phyloP scores from a whole-genome alignment of 2,797 vertebrate genomes.

The Eleutherodactylus coqui region DNA sequence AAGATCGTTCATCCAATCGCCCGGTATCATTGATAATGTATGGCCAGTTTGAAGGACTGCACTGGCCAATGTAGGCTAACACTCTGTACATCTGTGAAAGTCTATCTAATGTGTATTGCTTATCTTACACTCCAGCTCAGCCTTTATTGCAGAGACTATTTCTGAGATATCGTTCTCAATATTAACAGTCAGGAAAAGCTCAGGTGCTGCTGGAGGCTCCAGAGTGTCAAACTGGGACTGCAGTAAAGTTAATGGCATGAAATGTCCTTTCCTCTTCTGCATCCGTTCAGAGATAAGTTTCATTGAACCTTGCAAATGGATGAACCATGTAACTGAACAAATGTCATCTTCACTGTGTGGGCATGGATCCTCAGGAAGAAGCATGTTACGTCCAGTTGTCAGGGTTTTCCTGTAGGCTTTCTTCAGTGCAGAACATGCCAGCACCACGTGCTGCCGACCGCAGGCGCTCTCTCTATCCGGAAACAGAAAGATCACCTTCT shows the following conservation, averaged over 20 bases:
- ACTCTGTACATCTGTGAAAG: no score
- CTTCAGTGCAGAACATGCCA: conserved; percentile 90
- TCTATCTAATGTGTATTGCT: neutral
- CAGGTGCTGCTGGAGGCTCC: conserved; percentile 81
- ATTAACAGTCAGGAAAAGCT: conserved; percentile 80
- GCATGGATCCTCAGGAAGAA: neutral
- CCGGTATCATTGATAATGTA: no score
- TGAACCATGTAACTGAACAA: conserved; percentile 74
- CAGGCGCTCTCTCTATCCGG: conserved; percentile 71
- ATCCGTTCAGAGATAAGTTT: conserved; percentile 80
- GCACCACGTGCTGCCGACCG: conserved; percentile 76
- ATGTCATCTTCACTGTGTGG: conserved; percentile 55
- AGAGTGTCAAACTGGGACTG: conserved; percentile 85
- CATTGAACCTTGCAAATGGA: conserved; percentile 81
- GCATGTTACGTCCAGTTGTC: conserved; percentile 71
- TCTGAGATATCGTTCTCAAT: conserved; percentile 76
- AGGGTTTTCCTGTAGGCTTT: conserved; percentile 82
- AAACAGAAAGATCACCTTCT: neutral
- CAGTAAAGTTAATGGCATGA: conserved; percentile 84
- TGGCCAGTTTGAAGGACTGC: no score
- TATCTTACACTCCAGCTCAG: conserved; percentile 18
- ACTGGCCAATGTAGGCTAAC: no score
- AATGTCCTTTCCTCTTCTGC: conserved; percentile 81
- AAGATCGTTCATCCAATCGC: no score
- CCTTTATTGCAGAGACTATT: conserved; percentile 74